Percentiles rank a stretch among this genome's conserved stretches.
These are phyloP conservation scores for Ceramica pisi DNA, from an alignment of 2,888 invertebrate species.

Conservation along the genomic window DNA sequence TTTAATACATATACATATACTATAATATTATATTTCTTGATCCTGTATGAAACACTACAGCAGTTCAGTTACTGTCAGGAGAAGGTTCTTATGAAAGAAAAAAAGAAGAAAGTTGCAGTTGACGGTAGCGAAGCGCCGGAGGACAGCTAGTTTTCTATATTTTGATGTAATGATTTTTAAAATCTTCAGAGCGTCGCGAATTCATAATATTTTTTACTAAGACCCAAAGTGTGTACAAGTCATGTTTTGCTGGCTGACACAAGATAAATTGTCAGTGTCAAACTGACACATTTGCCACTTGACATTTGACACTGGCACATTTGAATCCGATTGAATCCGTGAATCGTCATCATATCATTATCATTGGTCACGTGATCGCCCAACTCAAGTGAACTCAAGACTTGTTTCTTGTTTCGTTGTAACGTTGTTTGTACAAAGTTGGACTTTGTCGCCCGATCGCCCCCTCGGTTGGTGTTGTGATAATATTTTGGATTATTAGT, in stretches of 20 bases:
- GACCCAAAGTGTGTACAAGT: background rate
- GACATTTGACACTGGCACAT: background rate
- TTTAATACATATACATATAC: too few species aligned
- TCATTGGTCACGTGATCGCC: slow-evolving; percentile 25
- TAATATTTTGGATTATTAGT: slow-evolving; percentile 43
- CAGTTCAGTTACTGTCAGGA: too few species aligned
- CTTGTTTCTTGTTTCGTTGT: slow-evolving; percentile 17
- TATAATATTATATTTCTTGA: too few species aligned
- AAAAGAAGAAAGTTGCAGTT: too few species aligned
- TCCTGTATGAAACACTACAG: too few species aligned
- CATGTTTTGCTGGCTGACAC: background rate
- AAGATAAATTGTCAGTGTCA: slow-evolving; percentile 25
- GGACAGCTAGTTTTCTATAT: too few species aligned
- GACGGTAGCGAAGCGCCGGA: too few species aligned
- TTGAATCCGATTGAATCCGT: too few species aligned
- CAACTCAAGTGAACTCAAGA: background rate
- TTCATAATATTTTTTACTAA: background rate
- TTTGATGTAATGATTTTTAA: too few species aligned
- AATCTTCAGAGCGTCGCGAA: too few species aligned
- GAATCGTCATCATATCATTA: slow-evolving; percentile 34
- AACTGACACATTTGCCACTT: background rate
- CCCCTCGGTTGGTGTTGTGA: slow-evolving; percentile 49
- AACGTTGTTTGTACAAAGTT: slow-evolving; percentile 45
- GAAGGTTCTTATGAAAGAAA: too few species aligned
- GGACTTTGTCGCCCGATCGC: slow-evolving; percentile 50